Evolutionary conservation across 30 jellyfish, hydroid and myxozoan genomes (phyloP), one percentile per base, ranked within the genome.

Genomic region (Clytia hemisphaerica): DNA sequence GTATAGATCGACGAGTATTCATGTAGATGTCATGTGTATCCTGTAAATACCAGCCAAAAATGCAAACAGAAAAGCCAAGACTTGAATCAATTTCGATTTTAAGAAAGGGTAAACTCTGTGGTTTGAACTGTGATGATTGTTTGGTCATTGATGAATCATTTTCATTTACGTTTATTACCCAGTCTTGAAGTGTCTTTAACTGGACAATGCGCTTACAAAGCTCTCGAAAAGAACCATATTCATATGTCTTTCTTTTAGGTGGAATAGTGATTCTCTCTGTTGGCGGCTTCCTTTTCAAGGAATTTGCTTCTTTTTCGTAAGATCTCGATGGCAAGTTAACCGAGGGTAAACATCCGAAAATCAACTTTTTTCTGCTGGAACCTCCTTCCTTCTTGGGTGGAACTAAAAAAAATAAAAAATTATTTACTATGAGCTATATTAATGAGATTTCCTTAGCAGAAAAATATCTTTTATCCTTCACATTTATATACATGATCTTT

Each of bases 1-100:
- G 36, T 0, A 58, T 67, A 1, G 78, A 34, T 21, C 84, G 37
- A 5, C 36, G 21, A 38, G 36, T 4, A 12, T 0, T 4, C 6
- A 1, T 1, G 32, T 54, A 71, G 3, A 67, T n/a, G 1, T 12
- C 33, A 32, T 67, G 80, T 12, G 22, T 24, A 18, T 67, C 80
- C 24, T 67, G 80, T 7, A 67, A 29, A 4, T 1, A 40, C 46
- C 49, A 44, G 4, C 71, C 80, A 67, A 14, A 67, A 18, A 42
- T 50, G 12, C 29, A 12, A 16, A 67, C 18, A 16, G 6, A n/a
- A 22, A 2, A 40, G 29, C 54, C 80, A 44, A 67, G 69, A 28
- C 80, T 67, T 10, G 45, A 67, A 67, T 67, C 80, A 45, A 45
- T 46, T 9, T 9, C n/a, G 16, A 40, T 40, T 40, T 40, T n/a